phyloP scores from a whole-genome alignment of 2,888 invertebrate species.

The Pelosia muscerda region DNA sequence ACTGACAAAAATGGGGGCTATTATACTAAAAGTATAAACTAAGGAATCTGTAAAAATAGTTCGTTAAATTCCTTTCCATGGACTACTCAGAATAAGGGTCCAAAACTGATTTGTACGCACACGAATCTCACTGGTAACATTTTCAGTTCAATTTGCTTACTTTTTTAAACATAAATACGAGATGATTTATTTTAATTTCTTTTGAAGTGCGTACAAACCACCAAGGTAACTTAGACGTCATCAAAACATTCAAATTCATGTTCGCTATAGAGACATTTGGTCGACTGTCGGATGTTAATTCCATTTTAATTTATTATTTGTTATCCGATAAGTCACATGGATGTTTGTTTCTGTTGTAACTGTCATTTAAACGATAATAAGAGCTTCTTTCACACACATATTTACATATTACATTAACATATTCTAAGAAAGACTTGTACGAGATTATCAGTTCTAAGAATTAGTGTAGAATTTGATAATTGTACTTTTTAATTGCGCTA shows the following conservation, averaged over 20 bases:
- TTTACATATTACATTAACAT: constrained; percentile 25
- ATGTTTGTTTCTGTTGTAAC: constrained; percentile 52
- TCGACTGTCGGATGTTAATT: constrained; percentile 49
- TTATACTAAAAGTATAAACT: constrained; percentile 11
- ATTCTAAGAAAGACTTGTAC: constrained; percentile 26
- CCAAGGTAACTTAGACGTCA: constrained; percentile 8
- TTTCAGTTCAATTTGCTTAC: constrained; percentile 26
- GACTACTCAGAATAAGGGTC: constrained; percentile 43
- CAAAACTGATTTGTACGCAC: constrained; percentile 54
- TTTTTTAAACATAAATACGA: constrained; percentile 14
- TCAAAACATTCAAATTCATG: constrained; percentile 10
- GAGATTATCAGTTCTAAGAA: constrained; percentile 24
- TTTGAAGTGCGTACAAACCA: constrained; percentile 38
- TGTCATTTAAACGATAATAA: constrained; percentile 41
- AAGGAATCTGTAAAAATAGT: constrained; percentile 20
- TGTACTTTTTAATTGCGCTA: constrained; percentile 36
- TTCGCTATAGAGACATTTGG: constrained; percentile 17
- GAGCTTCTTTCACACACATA: constrained; percentile 50
- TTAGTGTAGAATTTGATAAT: constrained; percentile 45
- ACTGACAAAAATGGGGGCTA: constrained; percentile 10
- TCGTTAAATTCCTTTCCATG: constrained; percentile 43
- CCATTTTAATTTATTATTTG: constrained; percentile 62
- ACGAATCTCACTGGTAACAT: constrained; percentile 54
- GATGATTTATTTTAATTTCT: constrained; percentile 22
- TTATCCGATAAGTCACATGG: constrained; percentile 45